Evolutionary conservation across 2,888 invertebrate species (phyloP), one percentile per base, ranked within the genome.

Genomic region (Achlya flavicornis): DNA sequence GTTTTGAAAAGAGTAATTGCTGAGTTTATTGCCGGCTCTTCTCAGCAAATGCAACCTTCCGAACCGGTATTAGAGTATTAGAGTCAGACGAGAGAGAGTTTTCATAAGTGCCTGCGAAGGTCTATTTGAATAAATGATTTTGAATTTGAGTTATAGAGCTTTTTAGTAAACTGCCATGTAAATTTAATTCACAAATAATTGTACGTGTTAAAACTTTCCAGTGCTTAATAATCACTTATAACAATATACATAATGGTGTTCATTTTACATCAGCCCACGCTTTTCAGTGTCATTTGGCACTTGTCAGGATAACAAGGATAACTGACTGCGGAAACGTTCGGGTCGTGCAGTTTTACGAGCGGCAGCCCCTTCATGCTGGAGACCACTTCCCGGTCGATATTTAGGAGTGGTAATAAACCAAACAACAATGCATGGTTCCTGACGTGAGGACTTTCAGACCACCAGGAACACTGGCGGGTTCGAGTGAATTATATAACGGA

Each of bases 371-470:
- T 53, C 19, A 35, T 38, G 35, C 12, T 38, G 16, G 33, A 26
- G 57, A 35, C 73, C 66, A 79, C 77, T 84, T 85, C 81, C 84
- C 78, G 86, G 74, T 87, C 83, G 81, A 83, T 88, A 84, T 84
- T 84, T 83, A 81, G 87, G 85, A 81, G 80, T 75, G 82, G 82
- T 78, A 67, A 65, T 79, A 77, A 80, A 78, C 69, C 58, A 61
- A 68, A 67, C 67, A 67, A 66, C 67, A 66, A 66, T 66, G 67
- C 71, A 75, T 61, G 71, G 64, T 71, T 73, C 73, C 74, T 73
- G 74, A 70, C 73, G 67, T 71, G 64, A 69, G 68, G 68, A 67
- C 73, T 64, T 41, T 16, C 33, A 35, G 75, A 66, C 67, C 67
- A 58, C 53, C 66, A 60, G 63, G 12, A 41, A 10, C 61, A 68